phyloP scores from a whole-genome alignment of 2,113 vertebrate genomes.

The Nanorana parkeri region DNA sequence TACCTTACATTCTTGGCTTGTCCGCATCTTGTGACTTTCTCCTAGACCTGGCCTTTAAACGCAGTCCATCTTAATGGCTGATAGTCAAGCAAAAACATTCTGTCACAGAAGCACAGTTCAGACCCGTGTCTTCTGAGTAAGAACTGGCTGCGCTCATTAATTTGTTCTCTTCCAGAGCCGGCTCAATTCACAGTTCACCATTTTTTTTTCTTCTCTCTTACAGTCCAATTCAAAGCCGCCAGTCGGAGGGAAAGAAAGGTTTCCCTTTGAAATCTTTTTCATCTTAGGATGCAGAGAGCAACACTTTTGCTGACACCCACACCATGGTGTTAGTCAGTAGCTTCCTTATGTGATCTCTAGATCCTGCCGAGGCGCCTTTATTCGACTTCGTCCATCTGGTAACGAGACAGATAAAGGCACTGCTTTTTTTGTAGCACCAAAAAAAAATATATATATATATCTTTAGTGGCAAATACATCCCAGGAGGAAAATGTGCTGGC shows the following conservation, averaged over 20 bases:
- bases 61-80: constrained; percentile 3
- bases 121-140: constrained; percentile 15
- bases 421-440: background rate
- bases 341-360: constrained; percentile 32
- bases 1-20: background rate
- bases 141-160: constrained; percentile 38
- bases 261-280: constrained; percentile 44
- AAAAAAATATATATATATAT: background rate
- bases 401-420: constrained; percentile 13
- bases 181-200: constrained; percentile 25
- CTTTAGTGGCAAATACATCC: background rate
- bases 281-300: constrained; percentile 38
- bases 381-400: constrained; percentile 27
- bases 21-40: constrained; percentile 3
- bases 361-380: constrained; percentile 17
- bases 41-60: constrained; percentile 19
- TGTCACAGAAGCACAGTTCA: constrained; percentile 23
- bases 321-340: constrained; percentile 8
- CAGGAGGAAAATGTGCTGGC: background rate
- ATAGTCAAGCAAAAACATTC: constrained; percentile 40
- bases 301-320: constrained; percentile 38
- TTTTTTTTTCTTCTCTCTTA: constrained; percentile 16
- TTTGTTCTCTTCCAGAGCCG: constrained; percentile 22
- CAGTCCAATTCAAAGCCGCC: constrained; percentile 38
- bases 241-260: constrained; percentile 22